A percentile compares a stretch with the other conserved stretches of the same genome.
Conservation (phyloP, 2,888 invertebrate genomes). For the Drosophila nigricruria region DNA sequence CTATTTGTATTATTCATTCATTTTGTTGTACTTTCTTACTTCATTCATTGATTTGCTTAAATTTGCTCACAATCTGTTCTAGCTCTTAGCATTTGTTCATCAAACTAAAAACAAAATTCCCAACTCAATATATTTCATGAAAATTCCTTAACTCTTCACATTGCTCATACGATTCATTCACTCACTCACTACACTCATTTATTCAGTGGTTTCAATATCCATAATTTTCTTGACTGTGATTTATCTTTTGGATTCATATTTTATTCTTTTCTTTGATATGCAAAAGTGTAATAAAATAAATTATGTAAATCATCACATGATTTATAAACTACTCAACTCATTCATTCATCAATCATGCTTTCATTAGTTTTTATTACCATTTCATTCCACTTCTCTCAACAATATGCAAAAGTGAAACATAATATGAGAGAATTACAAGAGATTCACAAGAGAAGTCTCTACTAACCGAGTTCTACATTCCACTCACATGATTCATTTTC, state of each 20-base stretch:
- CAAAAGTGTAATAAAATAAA: background rate
- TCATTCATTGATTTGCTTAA: no score
- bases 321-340: background rate
- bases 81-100: no score
- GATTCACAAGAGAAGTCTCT: conserved; percentile 8
- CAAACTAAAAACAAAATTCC: no score
- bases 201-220: background rate
- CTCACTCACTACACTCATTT: background rate
- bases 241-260: background rate
- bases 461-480: conserved; percentile 27
- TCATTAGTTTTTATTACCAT: background rate
- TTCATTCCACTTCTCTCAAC: background rate
- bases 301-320: background rate
- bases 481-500: conserved; percentile 34
- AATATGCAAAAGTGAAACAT: background rate
- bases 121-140: background rate
- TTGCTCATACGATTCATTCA: background rate
- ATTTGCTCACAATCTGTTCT: no score
- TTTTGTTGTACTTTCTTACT: background rate
- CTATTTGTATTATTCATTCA: background rate
- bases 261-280: background rate
- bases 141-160: background rate
- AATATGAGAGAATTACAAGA: background rate
- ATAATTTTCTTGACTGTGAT: background rate
- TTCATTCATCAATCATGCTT: background rate